A percentile compares a stretch with the other conserved stretches of the same genome.
Evolutionary conservation across 2,113 vertebrate species (phyloP).

Genomic region (Capra hircus): DNA sequence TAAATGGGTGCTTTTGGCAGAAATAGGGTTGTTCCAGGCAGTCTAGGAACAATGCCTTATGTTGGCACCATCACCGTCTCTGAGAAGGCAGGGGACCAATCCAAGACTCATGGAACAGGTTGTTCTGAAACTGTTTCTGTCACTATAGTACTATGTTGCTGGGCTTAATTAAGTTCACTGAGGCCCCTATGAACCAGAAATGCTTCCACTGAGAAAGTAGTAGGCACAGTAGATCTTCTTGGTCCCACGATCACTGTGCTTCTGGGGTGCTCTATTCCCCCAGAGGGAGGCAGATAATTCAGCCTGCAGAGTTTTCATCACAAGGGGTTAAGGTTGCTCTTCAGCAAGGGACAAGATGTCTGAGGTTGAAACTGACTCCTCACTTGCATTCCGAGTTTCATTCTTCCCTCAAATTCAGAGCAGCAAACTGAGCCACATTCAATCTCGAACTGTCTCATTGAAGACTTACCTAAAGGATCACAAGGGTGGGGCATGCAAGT

Average conservation of each 20-base stretch:
- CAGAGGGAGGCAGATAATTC: neutral
- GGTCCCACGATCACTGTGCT: neutral
- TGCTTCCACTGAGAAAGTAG: neutral
- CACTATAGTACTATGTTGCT: rapidly evolving
- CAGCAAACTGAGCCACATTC: too few species aligned
- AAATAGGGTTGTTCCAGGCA: neutral
- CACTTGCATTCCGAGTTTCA: neutral
- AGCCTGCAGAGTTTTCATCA: neutral
- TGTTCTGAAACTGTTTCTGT: neutral
- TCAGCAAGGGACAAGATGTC: neutral
- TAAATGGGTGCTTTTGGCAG: neutral
- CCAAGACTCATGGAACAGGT: neutral
- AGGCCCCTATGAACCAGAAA: neutral
- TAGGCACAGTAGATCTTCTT: neutral
- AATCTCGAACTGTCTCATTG: too few species aligned
- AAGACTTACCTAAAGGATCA: neutral
- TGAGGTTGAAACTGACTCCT: neutral
- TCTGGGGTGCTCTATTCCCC: neutral
- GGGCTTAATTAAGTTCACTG: neutral
- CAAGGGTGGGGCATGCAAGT: neutral
- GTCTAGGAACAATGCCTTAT: neutral
- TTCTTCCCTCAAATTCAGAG: neutral
- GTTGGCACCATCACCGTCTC: rapidly evolving
- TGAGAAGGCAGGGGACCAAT: neutral
- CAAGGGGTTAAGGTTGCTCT: neutral